Evolutionary conservation across 2,888 invertebrate genomes (phyloP).

Genomic region (Caenorhabditis plicata): DNA sequence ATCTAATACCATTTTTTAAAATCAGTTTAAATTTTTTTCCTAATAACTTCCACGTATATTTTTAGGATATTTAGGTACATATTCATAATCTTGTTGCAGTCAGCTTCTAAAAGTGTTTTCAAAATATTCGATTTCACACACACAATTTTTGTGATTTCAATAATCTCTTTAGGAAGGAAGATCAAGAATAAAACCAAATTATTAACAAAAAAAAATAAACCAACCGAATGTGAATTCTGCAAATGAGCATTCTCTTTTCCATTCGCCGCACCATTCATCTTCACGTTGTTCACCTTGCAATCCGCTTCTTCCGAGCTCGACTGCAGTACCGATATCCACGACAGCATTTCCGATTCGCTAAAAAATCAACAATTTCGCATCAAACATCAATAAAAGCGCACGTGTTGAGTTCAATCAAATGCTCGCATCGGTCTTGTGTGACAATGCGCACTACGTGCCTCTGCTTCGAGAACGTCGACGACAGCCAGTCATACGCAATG

Average conservation of each 20-base stretch:
- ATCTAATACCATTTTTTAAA: no score
- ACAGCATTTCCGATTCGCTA: constrained; percentile 46
- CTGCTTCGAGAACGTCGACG: constrained; percentile 23
- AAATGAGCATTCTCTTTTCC: background rate
- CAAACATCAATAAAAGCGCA: constrained; percentile 1
- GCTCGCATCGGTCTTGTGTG: constrained; percentile 37
- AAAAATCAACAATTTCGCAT: constrained; percentile 2
- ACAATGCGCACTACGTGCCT: constrained; percentile 44
- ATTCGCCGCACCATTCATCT: background rate
- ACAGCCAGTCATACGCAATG: constrained; percentile 49
- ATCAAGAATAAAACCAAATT: no score
- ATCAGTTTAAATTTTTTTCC: no score
- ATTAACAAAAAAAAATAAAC: constrained; percentile 2
- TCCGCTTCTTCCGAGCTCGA: constrained; percentile 30
- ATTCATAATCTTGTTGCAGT: no score
- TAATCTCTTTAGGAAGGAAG: no score
- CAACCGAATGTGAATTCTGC: constrained; percentile 31
- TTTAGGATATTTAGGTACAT: no score
- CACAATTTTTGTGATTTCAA: no score
- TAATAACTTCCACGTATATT: no score
- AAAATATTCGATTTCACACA: no score
- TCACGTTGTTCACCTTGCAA: background rate
- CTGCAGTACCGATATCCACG: constrained; percentile 45
- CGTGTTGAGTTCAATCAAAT: constrained; percentile 41
- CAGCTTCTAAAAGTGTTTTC: no score